These are phyloP conservation scores for Etheostoma perlongum DNA, from an alignment of 2,797 vertebrate genomes.

Conservation along the genomic window DNA sequence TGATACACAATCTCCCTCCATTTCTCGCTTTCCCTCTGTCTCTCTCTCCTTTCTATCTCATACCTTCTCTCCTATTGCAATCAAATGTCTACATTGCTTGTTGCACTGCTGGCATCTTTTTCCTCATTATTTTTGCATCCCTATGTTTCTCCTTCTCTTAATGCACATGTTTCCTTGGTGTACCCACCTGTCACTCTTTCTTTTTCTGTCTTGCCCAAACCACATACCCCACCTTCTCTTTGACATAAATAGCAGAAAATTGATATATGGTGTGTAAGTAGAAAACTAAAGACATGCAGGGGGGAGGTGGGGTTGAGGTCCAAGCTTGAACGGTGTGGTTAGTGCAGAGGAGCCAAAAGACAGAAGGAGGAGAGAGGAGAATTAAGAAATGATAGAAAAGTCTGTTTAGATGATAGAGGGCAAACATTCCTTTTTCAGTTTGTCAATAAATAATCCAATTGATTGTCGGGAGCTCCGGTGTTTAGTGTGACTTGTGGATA, in stretches of 20 bases:
- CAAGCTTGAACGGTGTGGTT: neutral
- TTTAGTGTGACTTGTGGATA: slow-evolving; percentile 13
- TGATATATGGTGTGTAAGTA: slow-evolving; percentile 7
- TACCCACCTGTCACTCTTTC: slow-evolving; percentile 14
- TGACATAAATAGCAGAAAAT: slow-evolving; percentile 13
- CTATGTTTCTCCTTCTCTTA: neutral
- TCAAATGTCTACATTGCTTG: slow-evolving; percentile 10
- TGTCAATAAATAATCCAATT: slow-evolving; percentile 30
- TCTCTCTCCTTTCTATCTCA: slow-evolving; percentile 10
- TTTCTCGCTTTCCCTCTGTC: slow-evolving; percentile 23
- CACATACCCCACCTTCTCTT: neutral
- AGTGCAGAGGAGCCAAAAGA: neutral
- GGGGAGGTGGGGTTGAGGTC: neutral
- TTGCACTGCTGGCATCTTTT: slow-evolving; percentile 1
- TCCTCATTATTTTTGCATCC: slow-evolving; percentile 29
- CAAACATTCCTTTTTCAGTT: slow-evolving; percentile 16
- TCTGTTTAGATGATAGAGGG: neutral
- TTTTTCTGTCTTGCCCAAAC: neutral
- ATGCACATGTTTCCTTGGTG: slow-evolving; percentile 1
- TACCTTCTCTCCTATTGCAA: neutral
- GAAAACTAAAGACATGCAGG: slow-evolving; percentile 15
- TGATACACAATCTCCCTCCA: slow-evolving; percentile 55
- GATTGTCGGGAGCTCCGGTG: neutral
- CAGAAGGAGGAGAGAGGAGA: neutral
- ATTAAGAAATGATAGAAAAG: neutral